Evolutionary conservation across 2,797 vertebrate genomes (phyloP).

Genomic region (Zalophus californianus): DNA sequence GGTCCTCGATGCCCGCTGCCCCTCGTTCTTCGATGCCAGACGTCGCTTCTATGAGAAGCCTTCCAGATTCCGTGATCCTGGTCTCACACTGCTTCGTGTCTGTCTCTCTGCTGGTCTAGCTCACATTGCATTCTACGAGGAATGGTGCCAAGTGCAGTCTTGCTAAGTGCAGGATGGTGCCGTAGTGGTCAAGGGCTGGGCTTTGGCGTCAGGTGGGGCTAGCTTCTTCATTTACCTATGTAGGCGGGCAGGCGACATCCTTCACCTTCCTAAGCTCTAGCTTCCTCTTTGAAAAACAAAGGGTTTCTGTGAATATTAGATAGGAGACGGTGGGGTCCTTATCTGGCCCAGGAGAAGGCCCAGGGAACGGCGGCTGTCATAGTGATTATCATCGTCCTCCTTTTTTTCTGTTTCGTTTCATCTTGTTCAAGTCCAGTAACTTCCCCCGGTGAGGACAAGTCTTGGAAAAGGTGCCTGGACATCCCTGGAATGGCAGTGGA

Average conservation of each 20-base stretch:
- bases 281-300: neutral
- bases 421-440: neutral
- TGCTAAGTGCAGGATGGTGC: neutral
- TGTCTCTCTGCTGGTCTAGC: accelerated
- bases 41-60: neutral
- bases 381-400: accelerated
- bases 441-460: neutral
- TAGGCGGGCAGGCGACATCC: accelerated
- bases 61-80: neutral
- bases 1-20: accelerated
- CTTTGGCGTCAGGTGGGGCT: neutral
- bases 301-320: neutral
- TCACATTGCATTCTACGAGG: neutral
- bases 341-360: neutral
- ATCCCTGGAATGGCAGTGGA: neutral
- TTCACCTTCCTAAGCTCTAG: neutral
- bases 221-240: neutral
- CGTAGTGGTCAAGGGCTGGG: accelerated
- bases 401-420: neutral
- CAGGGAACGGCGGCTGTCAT: neutral
- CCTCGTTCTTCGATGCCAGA: neutral
- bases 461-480: neutral
- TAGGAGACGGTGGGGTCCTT: neutral
- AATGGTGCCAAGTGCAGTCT: neutral
- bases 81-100: accelerated